Evolutionary conservation across 2,797 vertebrate species (phyloP), one percentile per base, ranked within the genome.

Genomic region (Megaceryle alcyon): DNA sequence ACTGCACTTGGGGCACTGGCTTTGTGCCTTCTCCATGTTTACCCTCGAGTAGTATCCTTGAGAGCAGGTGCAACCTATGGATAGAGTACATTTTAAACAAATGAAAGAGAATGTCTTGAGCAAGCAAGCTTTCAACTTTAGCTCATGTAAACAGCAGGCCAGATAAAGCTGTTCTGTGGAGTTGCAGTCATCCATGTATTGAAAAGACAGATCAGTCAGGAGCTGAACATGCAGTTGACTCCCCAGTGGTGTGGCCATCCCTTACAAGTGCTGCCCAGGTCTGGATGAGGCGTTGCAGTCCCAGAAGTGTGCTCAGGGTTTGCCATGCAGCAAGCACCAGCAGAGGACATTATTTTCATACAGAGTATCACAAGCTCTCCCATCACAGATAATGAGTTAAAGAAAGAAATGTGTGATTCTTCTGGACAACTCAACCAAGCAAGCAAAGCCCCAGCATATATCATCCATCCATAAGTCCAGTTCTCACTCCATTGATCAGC

Each of bases 41-140:
- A 57, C 44, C 39, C 41, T 16, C 29, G 33, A n/a, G 25, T 68
- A 17, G 28, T 17, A 57, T 77, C 78, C 71, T 73, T 53, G 56
- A 61, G 14, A 85, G 51, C 81, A 93, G 78, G 35, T 86, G 64
- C 60, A 86, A 49, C 75, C 35, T 57, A 29, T 37, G 56, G 56
- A 90, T 95, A 77, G 22, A 44, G 71, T 28, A 71, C 48, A 69
- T 79, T 80, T 86, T 84, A 73, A 82, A 81, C 57, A 64, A 86
- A 66, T 26, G 60, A 33, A 71, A 76, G n/a, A 35, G 9, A 72
- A 44, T 10, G 33, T 29, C 39, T 70, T 60, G 33, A 73, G 54
- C 84, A 77, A 51, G 51, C 28, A 82, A 72, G 35, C 29, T 78
- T 86, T 72, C 73, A 66, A 7, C 0, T 1, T 5, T 46, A 63